Base-by-base conservation (phyloP, 2,113 vertebrate species). In the Pungitius pungitius region DNA sequence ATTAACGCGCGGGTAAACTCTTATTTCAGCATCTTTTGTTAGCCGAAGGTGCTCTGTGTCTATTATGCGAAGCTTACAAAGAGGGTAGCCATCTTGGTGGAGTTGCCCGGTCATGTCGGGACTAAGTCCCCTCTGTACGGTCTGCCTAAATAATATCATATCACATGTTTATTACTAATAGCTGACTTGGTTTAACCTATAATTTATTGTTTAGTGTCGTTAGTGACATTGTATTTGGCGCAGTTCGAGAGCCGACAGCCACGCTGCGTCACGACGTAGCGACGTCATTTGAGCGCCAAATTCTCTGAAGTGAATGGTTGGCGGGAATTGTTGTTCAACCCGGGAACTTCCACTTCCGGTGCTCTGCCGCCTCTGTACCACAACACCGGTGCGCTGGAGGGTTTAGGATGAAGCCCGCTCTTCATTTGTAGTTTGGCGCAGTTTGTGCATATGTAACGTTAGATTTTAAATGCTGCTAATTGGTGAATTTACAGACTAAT, bases 241-340 rank as follows among this genome's bases (percentile, higher is more conserved):
- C 12, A 40, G 12, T 13, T 40, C 11, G 39, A 40, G 39, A 40
- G 39, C 43, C 8, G 0, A 4, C 15, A 0, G 3, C 9, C 6
- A 13, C 37, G 1, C 18, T 17, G 33, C 33, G 2, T 22, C 18
- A 26, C 15, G 22, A 39, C 6, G 12, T 1, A 8, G 42, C 40
- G 55, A 91, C 90, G 80, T 85, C 61, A 76, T 56, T 84, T 90
- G 58, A 85, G 91, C 92, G 92, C 90, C 89, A 93, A 87, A 73
- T 43, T 47, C 14, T 72, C 0, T 1, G 14, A 14, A 18, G 20
- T 24, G 11, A 33, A 33, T 27, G 6, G 10, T 90, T 93, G 92
- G 92, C 92, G 92, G 86, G 92, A 92, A 85, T 65, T 66, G 4
- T 15, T 26, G 1, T 91, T 82, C 3, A 88, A 88, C 87, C 86